These are phyloP conservation scores for fruit fly (Drosophila melanogaster) DNA, from an alignment of 1,140 invertebrate species.

Conservation along the genomic window Release_6_plus_ISO1_MT NT_033777.3:29165501-29166000, in stretches of 20 bases:
- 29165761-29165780: conserved; percentile 6
- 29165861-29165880: conserved; percentile 72
- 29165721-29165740: neutral
- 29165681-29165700: conserved; percentile 50
- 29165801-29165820: conserved; percentile 52
- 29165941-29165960: conserved; percentile 6
- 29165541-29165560: conserved; percentile 77
- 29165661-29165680: conserved; percentile 37
- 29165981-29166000: conserved; percentile 15
- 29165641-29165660: conserved; percentile 39
- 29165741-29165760: neutral
- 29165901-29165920: conserved; percentile 24
- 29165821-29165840: conserved; percentile 78
- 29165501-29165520: conserved; percentile 78
- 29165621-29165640: conserved; percentile 54
- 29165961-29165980: conserved; percentile 1
- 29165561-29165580: conserved; percentile 58
- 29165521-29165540: conserved; percentile 44
- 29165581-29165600: conserved; percentile 27
- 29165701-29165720: conserved; percentile 9
- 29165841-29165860: conserved; percentile 83
- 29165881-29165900: conserved; percentile 26
- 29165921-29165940: conserved; percentile 24
- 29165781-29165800: conserved; percentile 46
- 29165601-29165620: conserved; percentile 68